Evolutionary conservation across 2,797 vertebrate genomes (phyloP).

Genomic region (Lophotriccus pileatus): DNA sequence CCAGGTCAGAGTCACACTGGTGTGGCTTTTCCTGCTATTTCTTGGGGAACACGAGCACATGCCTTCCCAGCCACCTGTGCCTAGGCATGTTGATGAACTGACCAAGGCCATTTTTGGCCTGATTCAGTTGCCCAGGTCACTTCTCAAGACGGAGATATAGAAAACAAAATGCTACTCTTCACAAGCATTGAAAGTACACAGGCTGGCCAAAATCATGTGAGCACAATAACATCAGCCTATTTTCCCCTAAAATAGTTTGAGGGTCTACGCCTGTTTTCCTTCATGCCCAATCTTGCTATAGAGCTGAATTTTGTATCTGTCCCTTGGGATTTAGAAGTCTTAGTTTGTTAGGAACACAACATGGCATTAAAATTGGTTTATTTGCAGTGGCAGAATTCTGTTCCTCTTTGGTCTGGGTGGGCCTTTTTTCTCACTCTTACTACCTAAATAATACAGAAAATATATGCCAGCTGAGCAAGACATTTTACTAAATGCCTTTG

Average conservation of each 20-base stretch:
- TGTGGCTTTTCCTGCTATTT: background rate
- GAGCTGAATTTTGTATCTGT: background rate
- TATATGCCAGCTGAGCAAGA: background rate
- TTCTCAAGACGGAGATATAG: background rate
- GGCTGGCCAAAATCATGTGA: background rate
- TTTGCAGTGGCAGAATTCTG: background rate
- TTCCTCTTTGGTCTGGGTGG: background rate
- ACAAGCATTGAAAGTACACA: background rate
- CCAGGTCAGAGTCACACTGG: background rate
- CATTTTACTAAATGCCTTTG: background rate
- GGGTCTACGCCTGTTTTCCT: accelerated
- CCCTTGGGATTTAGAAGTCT: background rate
- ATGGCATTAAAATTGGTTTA: background rate
- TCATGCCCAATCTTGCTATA: background rate
- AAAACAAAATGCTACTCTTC: background rate
- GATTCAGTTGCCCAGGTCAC: background rate
- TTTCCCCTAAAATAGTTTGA: background rate
- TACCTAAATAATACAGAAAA: background rate
- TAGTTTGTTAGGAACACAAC: background rate
- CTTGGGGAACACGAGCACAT: background rate
- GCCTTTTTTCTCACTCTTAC: background rate
- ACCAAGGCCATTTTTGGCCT: background rate
- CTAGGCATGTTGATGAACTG: background rate
- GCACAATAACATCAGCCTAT: accelerated
- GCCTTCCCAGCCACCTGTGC: background rate